phyloP scores from a whole-genome alignment of 2,113 vertebrate genomes.

The Nycticryphes semicollaris region DNA sequence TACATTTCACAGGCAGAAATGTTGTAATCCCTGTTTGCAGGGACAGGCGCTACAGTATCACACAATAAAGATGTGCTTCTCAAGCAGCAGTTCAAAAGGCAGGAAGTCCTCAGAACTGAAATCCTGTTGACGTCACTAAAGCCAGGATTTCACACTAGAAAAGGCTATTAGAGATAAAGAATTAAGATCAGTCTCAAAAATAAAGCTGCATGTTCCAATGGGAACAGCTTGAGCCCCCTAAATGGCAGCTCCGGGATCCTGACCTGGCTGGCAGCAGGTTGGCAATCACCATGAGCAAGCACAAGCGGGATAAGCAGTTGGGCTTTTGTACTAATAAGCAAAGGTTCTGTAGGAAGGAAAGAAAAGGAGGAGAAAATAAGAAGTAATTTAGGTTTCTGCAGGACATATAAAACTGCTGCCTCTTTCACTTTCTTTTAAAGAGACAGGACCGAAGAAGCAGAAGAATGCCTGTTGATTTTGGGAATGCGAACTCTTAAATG shows the following conservation, averaged over 20 bases:
- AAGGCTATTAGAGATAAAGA: neutral
- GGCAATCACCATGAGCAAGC: neutral
- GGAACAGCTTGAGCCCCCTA: neutral
- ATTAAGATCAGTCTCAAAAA: slow-evolving; percentile 10
- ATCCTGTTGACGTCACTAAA: neutral
- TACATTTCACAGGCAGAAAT: neutral
- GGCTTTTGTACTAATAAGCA: neutral
- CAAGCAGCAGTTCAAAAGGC: neutral
- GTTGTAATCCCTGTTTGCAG: neutral
- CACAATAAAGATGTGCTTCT: neutral
- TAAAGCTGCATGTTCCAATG: slow-evolving; percentile 24
- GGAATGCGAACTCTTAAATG: neutral
- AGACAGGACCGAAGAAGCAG: neutral
- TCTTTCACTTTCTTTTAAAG: slow-evolving; percentile 6
- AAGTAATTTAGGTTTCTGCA: neutral
- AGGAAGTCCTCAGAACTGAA: neutral
- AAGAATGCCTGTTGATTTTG: neutral
- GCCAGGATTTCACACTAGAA: neutral
- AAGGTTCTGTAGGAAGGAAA: neutral
- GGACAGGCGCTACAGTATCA: neutral
- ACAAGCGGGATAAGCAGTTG: neutral
- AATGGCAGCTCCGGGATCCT: slow-evolving; percentile 33
- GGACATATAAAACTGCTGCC: neutral
- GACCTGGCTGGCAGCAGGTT: neutral
- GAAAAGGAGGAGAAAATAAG: slow-evolving; percentile 23